Evolutionary conservation across 2,888 invertebrate genomes (phyloP).

Genomic region (Chrysolina oricalcia): DNA sequence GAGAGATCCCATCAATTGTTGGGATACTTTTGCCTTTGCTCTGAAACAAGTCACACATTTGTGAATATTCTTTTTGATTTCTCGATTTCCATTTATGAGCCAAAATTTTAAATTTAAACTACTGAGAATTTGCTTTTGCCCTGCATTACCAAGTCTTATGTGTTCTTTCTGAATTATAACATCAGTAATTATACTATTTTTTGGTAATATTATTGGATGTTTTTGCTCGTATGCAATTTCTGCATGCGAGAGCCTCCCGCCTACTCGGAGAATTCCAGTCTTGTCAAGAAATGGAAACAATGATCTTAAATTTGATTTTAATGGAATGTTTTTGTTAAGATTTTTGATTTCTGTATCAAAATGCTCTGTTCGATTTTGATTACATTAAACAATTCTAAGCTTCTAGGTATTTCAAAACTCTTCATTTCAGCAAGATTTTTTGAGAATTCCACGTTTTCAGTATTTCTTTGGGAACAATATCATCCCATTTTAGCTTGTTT

Average conservation of each 20-base stretch:
- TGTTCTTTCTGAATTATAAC: slow-evolving; percentile 21
- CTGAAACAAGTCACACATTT: slow-evolving; percentile 42
- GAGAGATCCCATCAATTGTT: slow-evolving; percentile 33
- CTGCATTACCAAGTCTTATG: slow-evolving; percentile 31
- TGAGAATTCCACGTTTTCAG: slow-evolving; percentile 36
- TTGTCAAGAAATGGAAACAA: too few species aligned
- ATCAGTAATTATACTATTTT: too few species aligned
- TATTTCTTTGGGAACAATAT: slow-evolving; percentile 35
- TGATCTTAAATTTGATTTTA: too few species aligned
- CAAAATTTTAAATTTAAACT: slow-evolving; percentile 25
- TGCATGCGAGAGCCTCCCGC: too few species aligned
- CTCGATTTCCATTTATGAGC: slow-evolving; percentile 31
- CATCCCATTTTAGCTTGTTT: slow-evolving; percentile 40
- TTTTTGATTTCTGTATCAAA: too few species aligned
- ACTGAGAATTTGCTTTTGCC: slow-evolving; percentile 27
- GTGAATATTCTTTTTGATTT: slow-evolving; percentile 38
- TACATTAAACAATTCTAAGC: neutral
- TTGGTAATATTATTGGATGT: too few species aligned
- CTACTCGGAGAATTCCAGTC: too few species aligned
- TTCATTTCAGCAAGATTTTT: slow-evolving; percentile 13
- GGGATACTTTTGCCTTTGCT: slow-evolving; percentile 16
- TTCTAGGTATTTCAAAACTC: slow-evolving; percentile 1
- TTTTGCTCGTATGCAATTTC: too few species aligned
- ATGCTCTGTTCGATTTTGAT: too few species aligned
- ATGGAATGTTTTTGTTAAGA: too few species aligned